phyloP scores from a whole-genome alignment of 1,140 invertebrate genomes.

The Anastatus disparis region DNA sequence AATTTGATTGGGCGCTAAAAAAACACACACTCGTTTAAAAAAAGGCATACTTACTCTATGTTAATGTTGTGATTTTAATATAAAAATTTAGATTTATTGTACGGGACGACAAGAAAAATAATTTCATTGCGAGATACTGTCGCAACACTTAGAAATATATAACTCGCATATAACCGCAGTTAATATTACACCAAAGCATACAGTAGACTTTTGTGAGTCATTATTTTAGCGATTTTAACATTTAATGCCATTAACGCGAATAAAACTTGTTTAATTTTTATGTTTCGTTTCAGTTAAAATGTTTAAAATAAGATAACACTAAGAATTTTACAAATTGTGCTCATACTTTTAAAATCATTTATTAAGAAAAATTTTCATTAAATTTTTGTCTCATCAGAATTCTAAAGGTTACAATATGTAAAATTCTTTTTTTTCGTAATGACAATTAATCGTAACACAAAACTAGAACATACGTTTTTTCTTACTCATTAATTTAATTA shows the following conservation, averaged over 20 bases:
- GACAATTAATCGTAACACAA: constrained; percentile 8
- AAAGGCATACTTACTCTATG: too few species aligned
- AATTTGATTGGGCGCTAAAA: too few species aligned
- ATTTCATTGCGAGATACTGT: not conserved
- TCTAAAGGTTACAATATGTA: not conserved
- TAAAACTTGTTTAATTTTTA: not conserved
- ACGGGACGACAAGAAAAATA: too few species aligned
- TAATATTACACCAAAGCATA: not conserved
- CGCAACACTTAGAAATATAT: not conserved
- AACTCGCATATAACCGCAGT: constrained; percentile 12
- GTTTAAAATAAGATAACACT: not conserved
- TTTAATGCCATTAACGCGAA: constrained; percentile 16
- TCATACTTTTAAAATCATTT: too few species aligned
- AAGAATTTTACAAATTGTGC: too few species aligned
- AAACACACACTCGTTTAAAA: too few species aligned
- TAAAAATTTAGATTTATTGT: too few species aligned
- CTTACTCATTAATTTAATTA: constrained; percentile 6
- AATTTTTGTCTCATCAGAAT: too few species aligned
- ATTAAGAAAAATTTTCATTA: too few species aligned
- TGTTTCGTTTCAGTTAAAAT: not conserved
- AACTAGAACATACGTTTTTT: too few species aligned
- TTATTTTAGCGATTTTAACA: constrained; percentile 23
- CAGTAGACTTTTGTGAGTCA: too few species aligned
- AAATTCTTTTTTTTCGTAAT: not conserved
- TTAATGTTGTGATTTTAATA: too few species aligned